phyloP scores from a whole-genome alignment of 1,140 invertebrate genomes.

The Cataglyphis hispanica region DNA sequence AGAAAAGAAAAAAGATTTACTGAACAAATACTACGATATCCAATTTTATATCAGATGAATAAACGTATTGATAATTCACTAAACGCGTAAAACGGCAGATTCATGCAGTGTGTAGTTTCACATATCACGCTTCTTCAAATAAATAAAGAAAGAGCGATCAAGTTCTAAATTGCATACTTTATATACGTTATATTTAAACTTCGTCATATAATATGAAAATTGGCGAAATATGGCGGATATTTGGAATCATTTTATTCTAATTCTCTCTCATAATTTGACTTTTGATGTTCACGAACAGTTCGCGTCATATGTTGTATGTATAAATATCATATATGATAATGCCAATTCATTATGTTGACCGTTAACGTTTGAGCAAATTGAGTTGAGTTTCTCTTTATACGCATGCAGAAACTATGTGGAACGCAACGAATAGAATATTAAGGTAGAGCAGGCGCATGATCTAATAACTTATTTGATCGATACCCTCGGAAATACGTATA shows the following conservation, averaged over 20 bases:
- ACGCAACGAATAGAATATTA: constrained; percentile 37
- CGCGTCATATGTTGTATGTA: no score
- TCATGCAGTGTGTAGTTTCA: constrained; percentile 17
- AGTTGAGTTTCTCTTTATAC: constrained; percentile 4
- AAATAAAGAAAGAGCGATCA: constrained; percentile 17
- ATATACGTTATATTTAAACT: constrained; percentile 22
- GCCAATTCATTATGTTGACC: background rate
- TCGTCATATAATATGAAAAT: background rate
- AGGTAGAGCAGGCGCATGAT: constrained; percentile 52
- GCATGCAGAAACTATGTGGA: constrained; percentile 12
- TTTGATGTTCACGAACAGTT: background rate
- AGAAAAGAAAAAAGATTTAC: background rate
- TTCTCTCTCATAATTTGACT: background rate
- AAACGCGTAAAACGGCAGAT: background rate
- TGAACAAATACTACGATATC: no score
- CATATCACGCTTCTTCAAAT: background rate
- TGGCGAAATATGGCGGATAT: background rate
- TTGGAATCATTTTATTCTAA: background rate
- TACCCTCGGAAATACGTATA: constrained; percentile 30
- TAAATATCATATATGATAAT: background rate
- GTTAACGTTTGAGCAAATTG: background rate
- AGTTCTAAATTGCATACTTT: background rate
- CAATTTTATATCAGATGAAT: constrained; percentile 19
- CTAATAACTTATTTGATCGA: constrained; percentile 69
- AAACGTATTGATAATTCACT: constrained; percentile 1